These are phyloP conservation scores for Silurus glanis DNA, from an alignment of 2,113 vertebrate species.

Conservation along the genomic window DNA sequence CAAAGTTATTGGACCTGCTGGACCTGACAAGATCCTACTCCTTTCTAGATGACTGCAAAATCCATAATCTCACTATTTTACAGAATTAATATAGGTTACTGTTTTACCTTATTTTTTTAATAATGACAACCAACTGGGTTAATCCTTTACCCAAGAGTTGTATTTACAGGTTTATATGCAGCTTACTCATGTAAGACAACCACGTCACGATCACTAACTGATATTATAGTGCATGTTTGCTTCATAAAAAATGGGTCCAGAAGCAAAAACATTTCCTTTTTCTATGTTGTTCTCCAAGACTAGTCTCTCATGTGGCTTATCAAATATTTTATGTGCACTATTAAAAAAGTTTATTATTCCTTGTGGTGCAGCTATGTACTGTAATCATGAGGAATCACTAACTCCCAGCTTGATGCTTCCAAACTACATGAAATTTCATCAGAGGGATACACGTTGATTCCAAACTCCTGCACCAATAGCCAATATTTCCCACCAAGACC, in stretches of 20 bases:
- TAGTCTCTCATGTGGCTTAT: not conserved
- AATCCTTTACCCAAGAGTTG: not conserved
- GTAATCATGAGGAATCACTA: slow-evolving; percentile 59
- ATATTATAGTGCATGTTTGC: not conserved
- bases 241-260: not conserved
- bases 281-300: not conserved
- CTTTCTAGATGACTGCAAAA: not conserved
- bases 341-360: slow-evolving; percentile 23
- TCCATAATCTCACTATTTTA: not conserved
- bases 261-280: not conserved
- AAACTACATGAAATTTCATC: not conserved
- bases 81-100: not conserved
- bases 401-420: slow-evolving; percentile 59
- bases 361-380: slow-evolving; percentile 67
- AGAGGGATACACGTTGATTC: not conserved
- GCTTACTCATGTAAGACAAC: not conserved
- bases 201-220: not conserved
- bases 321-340: not conserved
- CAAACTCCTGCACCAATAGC: not conserved
- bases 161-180: not conserved
- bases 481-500: not conserved
- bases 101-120: not conserved
- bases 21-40: not conserved
- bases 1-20: not conserved
- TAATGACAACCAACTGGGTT: not conserved